phyloP scores from a whole-genome alignment of 2,797 vertebrate genomes.

The Erpetoichthys calabaricus region DNA sequence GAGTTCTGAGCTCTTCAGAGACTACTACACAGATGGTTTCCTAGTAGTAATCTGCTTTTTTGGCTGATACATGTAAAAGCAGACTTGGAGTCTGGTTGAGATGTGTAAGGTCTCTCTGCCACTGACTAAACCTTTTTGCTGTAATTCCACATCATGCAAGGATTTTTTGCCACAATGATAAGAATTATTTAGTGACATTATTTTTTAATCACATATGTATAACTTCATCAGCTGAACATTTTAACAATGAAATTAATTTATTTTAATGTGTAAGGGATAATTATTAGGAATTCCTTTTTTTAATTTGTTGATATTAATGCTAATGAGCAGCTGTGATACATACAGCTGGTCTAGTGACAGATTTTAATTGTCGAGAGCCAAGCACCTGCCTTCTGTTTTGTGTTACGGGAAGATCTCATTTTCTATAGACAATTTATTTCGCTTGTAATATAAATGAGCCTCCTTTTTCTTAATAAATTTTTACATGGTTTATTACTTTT shows the following conservation, averaged over 20 bases:
- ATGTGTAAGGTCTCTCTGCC: too few species aligned
- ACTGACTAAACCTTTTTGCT: too few species aligned
- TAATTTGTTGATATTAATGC: background rate
- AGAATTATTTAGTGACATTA: too few species aligned
- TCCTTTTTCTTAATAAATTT: slow-evolving; percentile 2
- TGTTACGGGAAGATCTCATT: background rate
- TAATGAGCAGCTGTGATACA: slow-evolving; percentile 3
- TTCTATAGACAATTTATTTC: slow-evolving; percentile 2
- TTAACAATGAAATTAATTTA: too few species aligned
- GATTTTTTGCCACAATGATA: too few species aligned
- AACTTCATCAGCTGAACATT: too few species aligned
- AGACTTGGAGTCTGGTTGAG: background rate
- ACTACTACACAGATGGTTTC: background rate
- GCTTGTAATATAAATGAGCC: background rate
- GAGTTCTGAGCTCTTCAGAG: background rate
- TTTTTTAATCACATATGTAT: too few species aligned
- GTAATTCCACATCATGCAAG: too few species aligned
- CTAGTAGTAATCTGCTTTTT: background rate
- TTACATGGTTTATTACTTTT: slow-evolving; percentile 1
- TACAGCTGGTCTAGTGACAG: slow-evolving; percentile 1
- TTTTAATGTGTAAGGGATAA: too few species aligned
- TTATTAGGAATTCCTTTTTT: too few species aligned
- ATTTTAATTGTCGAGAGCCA: background rate
- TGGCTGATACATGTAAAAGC: background rate
- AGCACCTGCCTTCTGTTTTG: slow-evolving; percentile 4